These are phyloP conservation scores for Tylochromis polylepis DNA, from an alignment of 2,113 vertebrate species.

Conservation along the genomic window DNA sequence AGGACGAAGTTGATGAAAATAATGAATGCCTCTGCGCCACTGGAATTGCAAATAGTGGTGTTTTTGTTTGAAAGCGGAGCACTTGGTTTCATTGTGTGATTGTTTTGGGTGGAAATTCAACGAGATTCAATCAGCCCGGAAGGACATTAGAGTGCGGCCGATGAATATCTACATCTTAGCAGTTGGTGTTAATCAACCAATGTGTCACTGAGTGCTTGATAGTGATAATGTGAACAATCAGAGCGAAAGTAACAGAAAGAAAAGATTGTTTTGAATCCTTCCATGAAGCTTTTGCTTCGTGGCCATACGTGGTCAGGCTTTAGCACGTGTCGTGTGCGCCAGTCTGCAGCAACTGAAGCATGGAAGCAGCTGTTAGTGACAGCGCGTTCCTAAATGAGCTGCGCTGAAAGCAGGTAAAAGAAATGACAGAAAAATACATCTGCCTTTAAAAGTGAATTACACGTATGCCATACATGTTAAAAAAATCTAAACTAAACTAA, in stretches of 20 bases:
- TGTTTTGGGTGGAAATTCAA: slow-evolving; percentile 10
- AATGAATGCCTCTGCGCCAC: slow-evolving; percentile 16
- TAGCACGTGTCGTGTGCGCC: background rate
- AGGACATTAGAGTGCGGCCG: background rate
- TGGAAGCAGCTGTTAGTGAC: background rate
- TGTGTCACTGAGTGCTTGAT: background rate
- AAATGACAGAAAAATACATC: background rate
- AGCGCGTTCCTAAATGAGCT: background rate
- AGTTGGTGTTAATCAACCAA: background rate
- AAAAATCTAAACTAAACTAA: rapidly evolving
- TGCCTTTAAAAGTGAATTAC: background rate
- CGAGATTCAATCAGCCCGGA: slow-evolving; percentile 2
- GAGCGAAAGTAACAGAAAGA: background rate
- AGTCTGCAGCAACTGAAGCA: background rate
- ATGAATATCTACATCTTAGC: background rate
- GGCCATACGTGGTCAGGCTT: background rate
- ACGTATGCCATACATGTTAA: background rate
- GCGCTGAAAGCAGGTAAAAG: background rate
- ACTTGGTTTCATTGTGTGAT: background rate
- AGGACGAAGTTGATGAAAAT: slow-evolving; percentile 1
- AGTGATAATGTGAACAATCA: background rate
- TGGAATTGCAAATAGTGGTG: slow-evolving; percentile 29
- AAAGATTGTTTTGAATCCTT: background rate
- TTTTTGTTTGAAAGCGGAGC: background rate
- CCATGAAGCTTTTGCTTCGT: background rate